Base-by-base conservation (phyloP, 2,113 vertebrate genomes). In the Pterocles orientalis region DNA sequence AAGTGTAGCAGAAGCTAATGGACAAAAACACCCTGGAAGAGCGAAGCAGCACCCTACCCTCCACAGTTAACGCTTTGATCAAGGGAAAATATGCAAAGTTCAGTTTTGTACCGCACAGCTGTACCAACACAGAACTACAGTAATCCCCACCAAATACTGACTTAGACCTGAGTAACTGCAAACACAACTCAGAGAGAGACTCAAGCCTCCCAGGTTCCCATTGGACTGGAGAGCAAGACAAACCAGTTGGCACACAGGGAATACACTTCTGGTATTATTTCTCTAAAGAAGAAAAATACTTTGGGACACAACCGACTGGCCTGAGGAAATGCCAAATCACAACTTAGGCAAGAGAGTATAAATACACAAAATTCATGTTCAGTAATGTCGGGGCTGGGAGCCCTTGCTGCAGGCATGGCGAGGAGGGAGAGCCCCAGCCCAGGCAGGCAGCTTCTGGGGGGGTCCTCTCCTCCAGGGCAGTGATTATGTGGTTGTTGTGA, bases 161-260 rank as follows among this genome's bases (percentile, higher is more conserved):
- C 12, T 70, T 70, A 28, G 17, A 31, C 17, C 18, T 25, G 14
- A 1, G 0, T 13, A 57, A 33, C 25, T 82, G 18, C 13, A 53
- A 79, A 65, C 15, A 61, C 4, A 82, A 13, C 7, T 3, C 0
- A 0, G 19, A 33, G 4, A 8, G 41, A 76, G 45, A 50, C 24
- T 34, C n/a, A 61, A 34, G 14, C 6, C 2, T 58, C 19, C 29
- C 21, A 57, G 6, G 36, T 41, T 62, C 34, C 28, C 1, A 1
- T 14, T 18, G 20, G 31, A 70, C 7, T 8, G 28, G 25, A 77
- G 41, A 62, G 24, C 8, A 33, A 60, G 36, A 41, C 0, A 6
- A 88, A 43, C 8, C 18, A 2, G 21, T 47, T 14, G 15, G 8
- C 8, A 48, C 5, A 5, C 12, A 39, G 21, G 14, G 14, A 87